These are phyloP conservation scores for Leptinotarsa peninsularis DNA, from an alignment of 2,888 invertebrate genomes.

Conservation along the genomic window DNA sequence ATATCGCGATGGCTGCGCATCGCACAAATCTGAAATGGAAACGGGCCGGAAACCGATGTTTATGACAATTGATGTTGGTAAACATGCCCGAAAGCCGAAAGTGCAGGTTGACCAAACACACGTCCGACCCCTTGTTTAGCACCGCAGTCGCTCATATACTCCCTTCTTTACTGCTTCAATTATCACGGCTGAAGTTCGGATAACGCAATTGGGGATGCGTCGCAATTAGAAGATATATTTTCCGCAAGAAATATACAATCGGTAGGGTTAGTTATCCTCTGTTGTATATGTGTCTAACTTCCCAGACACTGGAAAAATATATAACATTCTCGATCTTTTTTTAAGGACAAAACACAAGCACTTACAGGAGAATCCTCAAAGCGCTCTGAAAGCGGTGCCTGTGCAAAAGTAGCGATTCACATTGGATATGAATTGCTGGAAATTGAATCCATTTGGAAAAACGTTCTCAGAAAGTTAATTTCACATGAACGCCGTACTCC, in stretches of 20 bases:
- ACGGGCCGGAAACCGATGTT: slow-evolving; percentile 56
- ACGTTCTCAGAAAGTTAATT: too few species aligned
- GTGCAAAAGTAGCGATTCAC: too few species aligned
- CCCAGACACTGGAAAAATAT: too few species aligned
- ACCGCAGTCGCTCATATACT: slow-evolving; percentile 54
- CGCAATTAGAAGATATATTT: slow-evolving; percentile 7
- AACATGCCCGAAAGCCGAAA: slow-evolving; percentile 48
- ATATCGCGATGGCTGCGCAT: slow-evolving; percentile 34
- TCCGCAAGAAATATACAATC: background rate
- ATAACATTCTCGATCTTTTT: too few species aligned
- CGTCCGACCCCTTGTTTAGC: slow-evolving; percentile 54
- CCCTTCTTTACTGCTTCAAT: slow-evolving; percentile 54
- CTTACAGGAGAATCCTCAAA: too few species aligned
- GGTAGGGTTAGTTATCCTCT: too few species aligned
- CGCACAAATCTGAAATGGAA: slow-evolving; percentile 43
- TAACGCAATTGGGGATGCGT: slow-evolving; percentile 32
- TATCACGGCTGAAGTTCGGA: slow-evolving; percentile 45
- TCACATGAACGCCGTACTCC: too few species aligned
- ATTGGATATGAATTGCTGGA: too few species aligned
- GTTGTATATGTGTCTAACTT: too few species aligned
- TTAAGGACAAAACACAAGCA: too few species aligned
- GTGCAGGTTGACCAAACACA: slow-evolving; percentile 57
- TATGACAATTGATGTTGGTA: slow-evolving; percentile 52
- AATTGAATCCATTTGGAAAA: too few species aligned
- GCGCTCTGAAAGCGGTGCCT: too few species aligned